Conservation (phyloP, 2,113 vertebrate species). For the Gila orcuttii region DNA sequence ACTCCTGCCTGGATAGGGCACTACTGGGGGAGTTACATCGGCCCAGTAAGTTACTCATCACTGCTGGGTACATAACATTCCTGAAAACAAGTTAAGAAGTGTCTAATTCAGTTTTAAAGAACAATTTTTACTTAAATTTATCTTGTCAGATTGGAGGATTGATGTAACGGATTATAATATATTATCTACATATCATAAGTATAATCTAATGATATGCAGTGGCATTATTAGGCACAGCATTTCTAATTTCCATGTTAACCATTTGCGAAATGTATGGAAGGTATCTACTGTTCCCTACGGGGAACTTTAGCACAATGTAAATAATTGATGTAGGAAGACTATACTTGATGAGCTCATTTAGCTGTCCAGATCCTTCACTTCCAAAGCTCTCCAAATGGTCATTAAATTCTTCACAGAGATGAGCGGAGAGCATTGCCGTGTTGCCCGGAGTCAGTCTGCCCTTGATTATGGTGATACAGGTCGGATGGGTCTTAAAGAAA, state of each 20-base stretch:
- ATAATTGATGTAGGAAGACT: constrained; percentile 21
- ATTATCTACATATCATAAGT: neutral
- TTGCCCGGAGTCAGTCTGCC: constrained; percentile 73
- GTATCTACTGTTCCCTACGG: neutral
- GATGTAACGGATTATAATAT: neutral
- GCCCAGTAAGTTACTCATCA: constrained; percentile 78
- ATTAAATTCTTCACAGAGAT: constrained; percentile 74
- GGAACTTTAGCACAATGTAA: neutral
- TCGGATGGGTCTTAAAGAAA: constrained; percentile 76
- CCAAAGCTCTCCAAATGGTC: constrained; percentile 73
- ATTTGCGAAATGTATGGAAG: neutral
- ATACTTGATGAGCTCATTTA: constrained; percentile 79
- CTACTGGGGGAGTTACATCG: constrained; percentile 70
- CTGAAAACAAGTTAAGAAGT: constrained; percentile 64
- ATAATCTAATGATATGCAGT: neutral
- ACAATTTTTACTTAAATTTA: neutral
- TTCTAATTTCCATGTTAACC: neutral
- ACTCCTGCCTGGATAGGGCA: constrained; percentile 69
- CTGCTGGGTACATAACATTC: constrained; percentile 77
- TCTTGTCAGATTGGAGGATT: neutral
- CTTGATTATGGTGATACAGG: constrained; percentile 75
- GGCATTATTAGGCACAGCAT: neutral
- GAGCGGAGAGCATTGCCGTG: constrained; percentile 60
- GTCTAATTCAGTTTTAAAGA: neutral
- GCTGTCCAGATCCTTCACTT: constrained; percentile 62